A percentile compares a stretch with the other conserved stretches of the same genome.
These are phyloP conservation scores for Papilio demoleus DNA, from an alignment of 2,888 invertebrate species.

Conservation along the genomic window DNA sequence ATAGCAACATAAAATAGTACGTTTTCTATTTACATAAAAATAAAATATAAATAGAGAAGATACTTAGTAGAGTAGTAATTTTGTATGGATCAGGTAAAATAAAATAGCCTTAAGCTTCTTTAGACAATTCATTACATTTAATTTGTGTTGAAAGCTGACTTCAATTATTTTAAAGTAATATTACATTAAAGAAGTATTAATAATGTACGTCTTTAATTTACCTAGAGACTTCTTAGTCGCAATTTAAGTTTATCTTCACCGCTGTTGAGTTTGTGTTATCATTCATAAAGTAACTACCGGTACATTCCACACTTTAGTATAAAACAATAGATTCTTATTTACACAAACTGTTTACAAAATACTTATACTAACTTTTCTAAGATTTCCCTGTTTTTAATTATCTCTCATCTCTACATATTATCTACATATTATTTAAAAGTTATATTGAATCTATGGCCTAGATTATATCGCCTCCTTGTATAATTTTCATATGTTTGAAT, in stretches of 20 bases:
- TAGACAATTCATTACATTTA: neutral
- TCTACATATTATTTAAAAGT: neutral
- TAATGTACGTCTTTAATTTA: too few species aligned
- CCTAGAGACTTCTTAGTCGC: neutral
- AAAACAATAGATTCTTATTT: constrained; percentile 23
- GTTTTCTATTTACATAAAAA: too few species aligned
- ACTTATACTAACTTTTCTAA: neutral
- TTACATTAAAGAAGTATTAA: too few species aligned
- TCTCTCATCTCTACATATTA: neutral
- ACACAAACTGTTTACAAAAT: constrained; percentile 1
- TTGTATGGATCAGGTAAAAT: too few species aligned
- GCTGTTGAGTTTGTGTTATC: neutral
- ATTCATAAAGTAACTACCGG: constrained; percentile 1
- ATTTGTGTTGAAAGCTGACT: neutral
- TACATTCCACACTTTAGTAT: neutral
- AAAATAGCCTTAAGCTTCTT: too few species aligned
- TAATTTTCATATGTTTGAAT: too few species aligned
- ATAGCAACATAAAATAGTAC: too few species aligned
- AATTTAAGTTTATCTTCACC: neutral
- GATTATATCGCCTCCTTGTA: too few species aligned
- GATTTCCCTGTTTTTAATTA: constrained; percentile 1
- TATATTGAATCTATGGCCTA: too few species aligned
- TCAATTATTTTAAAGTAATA: neutral
- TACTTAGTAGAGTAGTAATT: too few species aligned
- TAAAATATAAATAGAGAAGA: too few species aligned